A percentile compares a stretch with the other conserved stretches of the same genome.
Evolutionary conservation across 2,888 invertebrate genomes (phyloP).

Genomic region (Epinotia bilunana): DNA sequence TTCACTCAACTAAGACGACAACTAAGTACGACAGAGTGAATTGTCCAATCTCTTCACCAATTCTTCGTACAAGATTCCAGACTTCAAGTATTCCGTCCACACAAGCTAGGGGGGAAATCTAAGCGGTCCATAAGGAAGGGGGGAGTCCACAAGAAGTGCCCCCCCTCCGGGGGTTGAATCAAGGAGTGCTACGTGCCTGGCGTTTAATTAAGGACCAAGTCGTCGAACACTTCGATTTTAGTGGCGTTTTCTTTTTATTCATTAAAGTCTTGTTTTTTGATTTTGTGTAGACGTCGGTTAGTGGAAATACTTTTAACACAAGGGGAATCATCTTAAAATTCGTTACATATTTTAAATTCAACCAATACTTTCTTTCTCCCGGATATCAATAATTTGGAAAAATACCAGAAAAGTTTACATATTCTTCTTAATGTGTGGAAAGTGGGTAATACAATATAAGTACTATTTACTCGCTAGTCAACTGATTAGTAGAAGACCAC

Average conservation of each 20-base stretch:
- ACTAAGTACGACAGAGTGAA: constrained; percentile 71
- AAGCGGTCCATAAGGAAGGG: constrained; percentile 83
- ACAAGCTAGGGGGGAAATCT: constrained; percentile 82
- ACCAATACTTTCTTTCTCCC: background rate
- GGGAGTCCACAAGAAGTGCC: constrained; percentile 56
- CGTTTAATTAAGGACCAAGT: constrained; percentile 82
- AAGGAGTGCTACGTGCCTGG: constrained; percentile 82
- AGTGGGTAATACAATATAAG: background rate
- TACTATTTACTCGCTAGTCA: background rate
- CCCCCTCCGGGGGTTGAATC: constrained; percentile 78
- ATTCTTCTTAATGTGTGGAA: background rate
- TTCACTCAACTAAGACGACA: constrained; percentile 42
- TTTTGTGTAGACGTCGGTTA: constrained; percentile 29
- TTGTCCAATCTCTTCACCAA: constrained; percentile 79
- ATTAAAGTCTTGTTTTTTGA: constrained; percentile 54
- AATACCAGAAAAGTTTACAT: background rate
- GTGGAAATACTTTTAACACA: background rate
- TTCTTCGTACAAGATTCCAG: constrained; percentile 82
- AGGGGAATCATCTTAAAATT: background rate
- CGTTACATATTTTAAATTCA: background rate
- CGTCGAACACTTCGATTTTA: constrained; percentile 81
- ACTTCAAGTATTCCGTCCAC: constrained; percentile 81
- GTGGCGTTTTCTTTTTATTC: constrained; percentile 79
- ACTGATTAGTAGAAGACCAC: constrained; percentile 18
- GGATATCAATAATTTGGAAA: background rate